These are phyloP conservation scores for Emydura subglobosa DNA, from an alignment of 2,113 vertebrate genomes.

Conservation along the genomic window DNA sequence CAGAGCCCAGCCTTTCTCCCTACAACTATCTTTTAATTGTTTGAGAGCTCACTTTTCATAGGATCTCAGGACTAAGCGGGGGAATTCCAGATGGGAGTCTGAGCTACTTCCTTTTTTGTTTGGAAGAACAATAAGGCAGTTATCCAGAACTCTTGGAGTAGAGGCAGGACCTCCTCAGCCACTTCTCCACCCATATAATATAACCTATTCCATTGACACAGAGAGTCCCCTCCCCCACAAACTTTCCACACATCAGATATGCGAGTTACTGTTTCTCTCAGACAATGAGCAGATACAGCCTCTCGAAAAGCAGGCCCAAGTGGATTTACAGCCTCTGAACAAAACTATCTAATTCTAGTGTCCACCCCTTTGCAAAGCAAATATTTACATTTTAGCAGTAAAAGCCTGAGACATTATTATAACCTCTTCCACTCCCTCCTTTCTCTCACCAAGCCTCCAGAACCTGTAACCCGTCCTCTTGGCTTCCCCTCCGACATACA, in stretches of 20 bases:
- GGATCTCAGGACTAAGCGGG: not conserved
- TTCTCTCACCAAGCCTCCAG: not conserved
- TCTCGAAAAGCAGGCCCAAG: not conserved
- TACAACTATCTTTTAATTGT: not conserved
- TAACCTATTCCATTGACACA: not conserved
- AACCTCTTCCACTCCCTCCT: not conserved
- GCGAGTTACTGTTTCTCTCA: conserved; percentile 5
- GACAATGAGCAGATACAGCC: conserved; percentile 35
- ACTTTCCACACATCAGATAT: not conserved
- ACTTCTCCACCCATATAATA: not conserved
- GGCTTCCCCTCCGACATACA: not conserved
- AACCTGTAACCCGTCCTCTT: not conserved
- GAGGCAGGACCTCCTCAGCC: not conserved
- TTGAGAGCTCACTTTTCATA: not conserved
- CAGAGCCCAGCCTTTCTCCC: not conserved
- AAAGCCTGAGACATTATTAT: not conserved
- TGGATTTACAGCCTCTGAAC: not conserved
- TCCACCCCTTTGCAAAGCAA: conserved; percentile 33
- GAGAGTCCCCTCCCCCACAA: not conserved
- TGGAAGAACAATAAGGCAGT: not conserved
- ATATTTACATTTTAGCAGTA: conserved; percentile 38
- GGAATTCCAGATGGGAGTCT: not conserved
- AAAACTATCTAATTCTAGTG: conserved; percentile 10
- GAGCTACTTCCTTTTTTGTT: not conserved
- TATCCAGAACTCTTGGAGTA: not conserved